Conservation (phyloP, 2,888 invertebrate genomes). For the Drosophila macrospina region DNA sequence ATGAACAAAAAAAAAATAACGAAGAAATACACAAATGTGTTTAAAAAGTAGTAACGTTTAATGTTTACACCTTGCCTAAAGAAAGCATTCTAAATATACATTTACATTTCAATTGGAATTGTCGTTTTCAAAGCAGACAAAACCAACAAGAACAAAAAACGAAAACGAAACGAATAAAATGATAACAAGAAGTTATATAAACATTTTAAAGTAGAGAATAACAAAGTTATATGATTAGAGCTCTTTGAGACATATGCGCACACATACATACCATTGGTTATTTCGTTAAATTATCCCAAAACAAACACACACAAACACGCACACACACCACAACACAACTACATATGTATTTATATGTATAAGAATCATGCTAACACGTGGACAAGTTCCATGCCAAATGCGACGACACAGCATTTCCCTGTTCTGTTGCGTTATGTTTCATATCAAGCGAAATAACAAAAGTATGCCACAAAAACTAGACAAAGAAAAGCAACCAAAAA, state of each 20-base stretch:
- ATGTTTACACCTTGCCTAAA: slow-evolving; percentile 60
- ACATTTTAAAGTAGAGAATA: slow-evolving; percentile 45
- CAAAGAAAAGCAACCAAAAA: slow-evolving; percentile 26
- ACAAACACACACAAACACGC: slow-evolving; percentile 27
- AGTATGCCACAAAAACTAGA: neutral
- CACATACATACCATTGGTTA: slow-evolving; percentile 14
- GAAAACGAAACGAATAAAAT: no score
- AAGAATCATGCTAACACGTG: slow-evolving; percentile 60
- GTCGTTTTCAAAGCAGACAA: slow-evolving; percentile 42
- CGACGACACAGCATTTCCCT: slow-evolving; percentile 34
- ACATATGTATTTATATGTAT: slow-evolving; percentile 14
- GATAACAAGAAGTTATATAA: neutral
- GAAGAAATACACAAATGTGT: slow-evolving; percentile 54
- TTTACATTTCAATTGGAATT: slow-evolving; percentile 41
- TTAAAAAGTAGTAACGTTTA: slow-evolving; percentile 68
- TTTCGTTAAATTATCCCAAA: slow-evolving; percentile 1
- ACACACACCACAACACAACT: no score
- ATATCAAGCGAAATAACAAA: slow-evolving; percentile 28
- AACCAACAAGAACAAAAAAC: slow-evolving; percentile 25
- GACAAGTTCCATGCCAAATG: slow-evolving; percentile 30
- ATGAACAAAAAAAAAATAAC: no score
- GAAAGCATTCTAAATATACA: slow-evolving; percentile 57
- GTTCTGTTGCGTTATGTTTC: slow-evolving; percentile 53
- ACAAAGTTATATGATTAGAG: slow-evolving; percentile 56
- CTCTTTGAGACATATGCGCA: slow-evolving; percentile 54